Conservation (phyloP, 2,888 invertebrate genomes). For the Orgyia antiqua region DNA sequence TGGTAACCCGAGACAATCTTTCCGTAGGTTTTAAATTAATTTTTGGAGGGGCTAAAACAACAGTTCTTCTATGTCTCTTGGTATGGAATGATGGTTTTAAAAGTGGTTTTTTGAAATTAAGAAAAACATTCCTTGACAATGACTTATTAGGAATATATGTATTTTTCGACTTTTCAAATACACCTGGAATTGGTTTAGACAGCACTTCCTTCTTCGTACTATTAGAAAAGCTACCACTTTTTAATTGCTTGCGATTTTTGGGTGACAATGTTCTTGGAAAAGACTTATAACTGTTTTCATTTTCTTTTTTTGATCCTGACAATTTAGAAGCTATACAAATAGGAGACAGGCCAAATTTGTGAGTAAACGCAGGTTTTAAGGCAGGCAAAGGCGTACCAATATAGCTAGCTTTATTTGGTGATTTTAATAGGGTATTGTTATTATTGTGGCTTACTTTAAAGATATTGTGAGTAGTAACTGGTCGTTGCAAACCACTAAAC, state of each 20-base stretch:
- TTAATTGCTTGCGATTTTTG: constrained; percentile 51
- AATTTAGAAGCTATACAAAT: constrained; percentile 47
- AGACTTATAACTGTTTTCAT: constrained; percentile 41
- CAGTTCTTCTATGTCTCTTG: constrained; percentile 77
- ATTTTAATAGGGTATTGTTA: constrained; percentile 62
- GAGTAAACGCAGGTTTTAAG: constrained; percentile 61
- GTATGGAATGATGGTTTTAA: constrained; percentile 62
- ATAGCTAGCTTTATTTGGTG: constrained; percentile 50
- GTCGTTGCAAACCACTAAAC: constrained; percentile 66
- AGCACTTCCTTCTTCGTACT: constrained; percentile 49
- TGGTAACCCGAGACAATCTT: constrained; percentile 58
- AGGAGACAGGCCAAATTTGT: constrained; percentile 69
- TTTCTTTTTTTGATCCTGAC: constrained; percentile 47
- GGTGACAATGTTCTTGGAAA: constrained; percentile 51
- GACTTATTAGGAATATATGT: constrained; percentile 67
- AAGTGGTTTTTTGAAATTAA: constrained; percentile 66
- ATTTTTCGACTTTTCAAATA: constrained; percentile 68
- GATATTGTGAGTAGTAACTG: constrained; percentile 63
- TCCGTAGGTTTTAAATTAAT: constrained; percentile 66
- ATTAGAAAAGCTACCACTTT: constrained; percentile 34
- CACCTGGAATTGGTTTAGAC: constrained; percentile 50
- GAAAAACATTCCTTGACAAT: constrained; percentile 64
- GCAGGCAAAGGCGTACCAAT: constrained; percentile 54
- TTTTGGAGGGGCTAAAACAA: constrained; percentile 68
- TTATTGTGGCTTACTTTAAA: constrained; percentile 69